These are phyloP conservation scores for Albula goreensis DNA, from an alignment of 2,113 vertebrate genomes.

Conservation along the genomic window DNA sequence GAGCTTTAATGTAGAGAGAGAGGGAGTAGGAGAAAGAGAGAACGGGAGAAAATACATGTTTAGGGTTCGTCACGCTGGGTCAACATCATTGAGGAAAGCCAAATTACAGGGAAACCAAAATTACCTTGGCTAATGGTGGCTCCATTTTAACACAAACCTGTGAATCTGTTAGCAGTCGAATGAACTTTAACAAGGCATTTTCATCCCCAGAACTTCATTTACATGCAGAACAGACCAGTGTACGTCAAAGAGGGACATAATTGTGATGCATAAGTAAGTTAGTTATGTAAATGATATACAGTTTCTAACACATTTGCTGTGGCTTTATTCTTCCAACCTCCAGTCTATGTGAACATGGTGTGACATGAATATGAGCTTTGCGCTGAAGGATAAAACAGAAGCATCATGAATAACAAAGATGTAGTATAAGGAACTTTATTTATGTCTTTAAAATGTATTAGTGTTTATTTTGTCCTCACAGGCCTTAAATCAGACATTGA, in stretches of 20 bases:
- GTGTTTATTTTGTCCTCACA: too few relatives aligned
- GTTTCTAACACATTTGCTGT: conserved; percentile 55
- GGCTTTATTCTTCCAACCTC: conserved; percentile 49
- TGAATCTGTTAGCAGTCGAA: conserved; percentile 58
- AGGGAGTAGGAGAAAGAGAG: not conserved
- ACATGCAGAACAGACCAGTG: conserved; percentile 51
- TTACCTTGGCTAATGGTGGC: conserved; percentile 45
- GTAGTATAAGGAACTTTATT: too few relatives aligned
- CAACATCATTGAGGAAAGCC: conserved; percentile 2
- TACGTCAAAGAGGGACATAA: conserved; percentile 50
- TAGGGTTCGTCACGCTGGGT: conserved; percentile 43
- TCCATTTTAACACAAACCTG: conserved; percentile 50
- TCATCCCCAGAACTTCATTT: conserved; percentile 55
- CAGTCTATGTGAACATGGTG: conserved; percentile 48
- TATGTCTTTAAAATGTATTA: too few relatives aligned
- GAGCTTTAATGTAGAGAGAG: not conserved
- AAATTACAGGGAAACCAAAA: conserved; percentile 24
- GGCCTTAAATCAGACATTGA: too few relatives aligned
- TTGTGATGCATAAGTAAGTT: conserved; percentile 53
- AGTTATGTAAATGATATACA: conserved; percentile 63
- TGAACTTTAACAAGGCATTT: conserved; percentile 52
- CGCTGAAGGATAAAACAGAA: too few relatives aligned
- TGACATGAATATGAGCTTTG: conserved; percentile 36
- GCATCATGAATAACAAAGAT: too few relatives aligned
- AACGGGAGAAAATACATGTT: conserved; percentile 32